Conservation (phyloP, 2,888 invertebrate species). For the Pseudococcus jackbeardsleyi region DNA sequence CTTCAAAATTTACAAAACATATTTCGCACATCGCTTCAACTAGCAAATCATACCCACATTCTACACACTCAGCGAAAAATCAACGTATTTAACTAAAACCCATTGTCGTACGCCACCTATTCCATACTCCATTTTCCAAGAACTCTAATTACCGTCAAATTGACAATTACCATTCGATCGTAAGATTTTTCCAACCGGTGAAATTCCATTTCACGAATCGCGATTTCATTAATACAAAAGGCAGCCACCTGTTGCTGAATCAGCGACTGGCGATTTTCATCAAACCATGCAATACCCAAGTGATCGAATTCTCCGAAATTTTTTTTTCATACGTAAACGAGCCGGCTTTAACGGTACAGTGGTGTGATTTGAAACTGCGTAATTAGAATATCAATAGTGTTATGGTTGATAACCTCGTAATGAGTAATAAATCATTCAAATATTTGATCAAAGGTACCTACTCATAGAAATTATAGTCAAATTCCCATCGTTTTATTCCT, state of each 20-base stretch:
- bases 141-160: not conserved
- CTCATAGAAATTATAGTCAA: not conserved
- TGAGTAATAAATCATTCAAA: not conserved
- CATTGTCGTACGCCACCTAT: not conserved
- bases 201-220: not conserved
- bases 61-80: slow-evolving; percentile 4
- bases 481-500: not conserved
- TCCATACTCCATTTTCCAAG: not conserved
- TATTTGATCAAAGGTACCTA: not conserved
- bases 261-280: not conserved
- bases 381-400: not conserved
- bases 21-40: not conserved
- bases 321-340: not conserved
- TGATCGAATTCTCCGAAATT: slow-evolving; percentile 13
- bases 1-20: too few relatives aligned
- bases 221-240: not conserved
- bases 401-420: not conserved
- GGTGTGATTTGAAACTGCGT: slow-evolving; percentile 12
- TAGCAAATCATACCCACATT: not conserved
- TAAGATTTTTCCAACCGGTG: not conserved
- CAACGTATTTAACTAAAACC: not conserved
- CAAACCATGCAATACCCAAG: not conserved
- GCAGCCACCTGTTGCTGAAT: slow-evolving; percentile 23
- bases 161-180: not conserved
- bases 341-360: not conserved